These are phyloP conservation scores for Datnioides undecimradiatus DNA, from an alignment of 2,113 vertebrate species.

Conservation along the genomic window DNA sequence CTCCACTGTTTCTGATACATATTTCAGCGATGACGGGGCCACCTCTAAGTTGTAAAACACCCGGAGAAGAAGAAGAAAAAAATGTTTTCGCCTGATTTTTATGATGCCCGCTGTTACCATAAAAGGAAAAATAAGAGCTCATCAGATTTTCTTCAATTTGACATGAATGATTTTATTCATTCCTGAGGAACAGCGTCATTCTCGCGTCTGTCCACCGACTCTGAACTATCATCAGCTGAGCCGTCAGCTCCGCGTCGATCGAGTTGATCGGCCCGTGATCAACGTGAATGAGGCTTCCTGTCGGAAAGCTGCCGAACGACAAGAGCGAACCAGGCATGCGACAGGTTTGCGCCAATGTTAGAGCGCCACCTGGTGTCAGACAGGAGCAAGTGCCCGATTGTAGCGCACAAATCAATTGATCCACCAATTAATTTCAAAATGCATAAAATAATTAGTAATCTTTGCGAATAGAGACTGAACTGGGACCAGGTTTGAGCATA, in stretches of 20 bases:
- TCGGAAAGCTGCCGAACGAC: not conserved
- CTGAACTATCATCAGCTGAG: not conserved
- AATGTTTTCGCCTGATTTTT: slow-evolving; percentile 7
- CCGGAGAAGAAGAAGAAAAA: slow-evolving; percentile 10
- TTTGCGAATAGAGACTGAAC: not conserved
- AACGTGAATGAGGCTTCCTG: not conserved
- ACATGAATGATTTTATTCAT: not conserved
- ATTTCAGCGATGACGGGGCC: slow-evolving; percentile 63
- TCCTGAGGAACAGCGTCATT: not conserved
- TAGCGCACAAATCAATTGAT: not conserved
- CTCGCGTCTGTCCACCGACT: not conserved
- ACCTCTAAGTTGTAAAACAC: slow-evolving; percentile 49
- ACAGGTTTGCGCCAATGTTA: not conserved
- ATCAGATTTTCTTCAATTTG: not conserved
- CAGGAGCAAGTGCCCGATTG: not conserved
- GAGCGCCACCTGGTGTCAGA: slow-evolving; percentile 57
- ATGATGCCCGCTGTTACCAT: slow-evolving; percentile 59
- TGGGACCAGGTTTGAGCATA: not conserved
- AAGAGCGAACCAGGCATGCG: not conserved
- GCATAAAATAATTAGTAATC: not conserved
- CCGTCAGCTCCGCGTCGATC: not conserved
- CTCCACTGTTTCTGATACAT: slow-evolving; percentile 49
- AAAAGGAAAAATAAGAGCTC: slow-evolving; percentile 62
- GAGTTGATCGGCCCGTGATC: not conserved
- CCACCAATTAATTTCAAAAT: not conserved